A percentile compares a stretch with the other conserved stretches of the same genome.
These are phyloP conservation scores for Lypha dubia DNA, from an alignment of 2,888 invertebrate genomes.

Conservation along the genomic window DNA sequence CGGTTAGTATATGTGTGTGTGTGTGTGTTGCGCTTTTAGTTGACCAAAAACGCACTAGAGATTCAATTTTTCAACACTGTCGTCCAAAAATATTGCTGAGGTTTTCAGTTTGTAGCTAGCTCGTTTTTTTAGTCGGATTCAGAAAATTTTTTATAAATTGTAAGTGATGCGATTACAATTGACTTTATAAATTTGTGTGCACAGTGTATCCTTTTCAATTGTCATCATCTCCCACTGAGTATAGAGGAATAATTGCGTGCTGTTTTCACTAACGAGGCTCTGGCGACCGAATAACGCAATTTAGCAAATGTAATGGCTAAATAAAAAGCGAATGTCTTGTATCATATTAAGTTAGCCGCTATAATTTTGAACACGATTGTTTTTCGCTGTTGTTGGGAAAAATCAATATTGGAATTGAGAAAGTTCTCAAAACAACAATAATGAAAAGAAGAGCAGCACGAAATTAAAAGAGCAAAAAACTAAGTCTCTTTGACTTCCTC, in stretches of 20 bases:
- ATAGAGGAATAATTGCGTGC: too few species aligned
- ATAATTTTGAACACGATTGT: slow-evolving; percentile 32
- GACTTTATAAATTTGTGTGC: too few species aligned
- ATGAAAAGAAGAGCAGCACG: slow-evolving; percentile 45
- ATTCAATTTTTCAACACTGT: slow-evolving; percentile 45
- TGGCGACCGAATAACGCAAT: too few species aligned
- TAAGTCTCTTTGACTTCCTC: slow-evolving; percentile 15
- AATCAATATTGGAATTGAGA: slow-evolving; percentile 66
- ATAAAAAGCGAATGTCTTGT: background rate
- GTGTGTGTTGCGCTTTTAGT: slow-evolving; percentile 24
- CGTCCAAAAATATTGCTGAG: slow-evolving; percentile 48
- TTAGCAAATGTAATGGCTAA: background rate
- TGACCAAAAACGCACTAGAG: slow-evolving; percentile 47
- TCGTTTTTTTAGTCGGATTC: too few species aligned
- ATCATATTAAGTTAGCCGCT: background rate
- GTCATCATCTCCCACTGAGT: too few species aligned
- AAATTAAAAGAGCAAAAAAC: slow-evolving; percentile 29
- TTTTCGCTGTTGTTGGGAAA: slow-evolving; percentile 49
- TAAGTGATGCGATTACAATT: too few species aligned
- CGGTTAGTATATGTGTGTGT: slow-evolving; percentile 8
- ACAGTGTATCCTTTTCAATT: too few species aligned
- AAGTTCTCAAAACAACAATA: slow-evolving; percentile 46
- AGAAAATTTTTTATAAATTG: too few species aligned
- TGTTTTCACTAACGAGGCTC: too few species aligned
- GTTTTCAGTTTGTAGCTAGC: background rate